Evolutionary conservation across 2,888 invertebrate genomes (phyloP), one percentile per base, ranked within the genome.

Genomic region (Meandrusa payeni): DNA sequence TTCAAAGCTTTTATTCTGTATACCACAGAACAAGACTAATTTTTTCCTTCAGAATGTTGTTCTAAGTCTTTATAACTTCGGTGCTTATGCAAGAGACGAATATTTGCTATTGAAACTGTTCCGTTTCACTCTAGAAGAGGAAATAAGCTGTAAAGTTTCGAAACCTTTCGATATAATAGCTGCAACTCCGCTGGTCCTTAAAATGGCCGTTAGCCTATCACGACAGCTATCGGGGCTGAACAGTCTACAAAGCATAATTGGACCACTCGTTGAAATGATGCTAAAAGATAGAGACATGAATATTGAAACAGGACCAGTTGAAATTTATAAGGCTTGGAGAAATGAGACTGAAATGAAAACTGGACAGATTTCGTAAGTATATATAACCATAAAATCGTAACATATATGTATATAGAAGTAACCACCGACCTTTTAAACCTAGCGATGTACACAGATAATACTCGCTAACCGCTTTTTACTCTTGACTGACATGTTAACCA

Each of bases 281-380:
- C 69, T 94, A 29, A 89, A 89, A 39, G 92, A 93, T 59, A 91
- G 86, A 63, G 88, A 87, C 26, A 78, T 93, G 49, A 89, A 88
- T 48, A 93, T 94, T 53, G 94, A 93, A 70, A 93, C 93, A 0
- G 93, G 93, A 54, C 94, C 94, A 1, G 89, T 93, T 0, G 94
- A 94, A 61, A 93, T 94, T 57, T 94, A 94, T 68, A 93, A 93
- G 64, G 89, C 90, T 22, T 94, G 94, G 94, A 88, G 94, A 44
- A 94, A 93, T 76, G 91, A 93, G 66, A 81, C 90, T 46, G 94
- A 94, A 76, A 91, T 92, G 80, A 90, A 91, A 62, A 91, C 92
- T n/a, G 94, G 94, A n/a, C 85, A 92, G 74, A 87, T 91, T 52
- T 87, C 90, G 91, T 89, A 81, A 90, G 91, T 89, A 10, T 2